Evolutionary conservation across 2,113 vertebrate species (phyloP).

Genomic region (Tragelaphus imberbis): DNA sequence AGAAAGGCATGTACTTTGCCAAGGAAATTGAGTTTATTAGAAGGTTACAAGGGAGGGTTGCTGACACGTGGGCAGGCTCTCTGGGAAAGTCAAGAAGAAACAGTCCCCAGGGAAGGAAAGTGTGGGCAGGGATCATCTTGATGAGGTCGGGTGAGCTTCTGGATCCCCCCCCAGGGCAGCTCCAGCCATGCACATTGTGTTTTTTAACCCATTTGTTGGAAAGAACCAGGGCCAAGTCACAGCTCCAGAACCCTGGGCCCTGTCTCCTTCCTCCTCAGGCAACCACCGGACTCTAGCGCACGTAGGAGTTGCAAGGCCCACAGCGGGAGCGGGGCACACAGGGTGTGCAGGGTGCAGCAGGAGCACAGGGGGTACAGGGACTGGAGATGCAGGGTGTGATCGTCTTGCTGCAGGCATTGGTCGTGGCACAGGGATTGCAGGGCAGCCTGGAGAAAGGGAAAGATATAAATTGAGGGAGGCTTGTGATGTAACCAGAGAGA

Average conservation of each 20-base stretch:
- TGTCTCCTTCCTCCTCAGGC: background rate
- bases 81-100: background rate
- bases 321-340: constrained; percentile 47
- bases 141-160: background rate
- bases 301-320: constrained; percentile 52
- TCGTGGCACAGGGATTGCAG: constrained; percentile 59
- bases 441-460: constrained; percentile 58
- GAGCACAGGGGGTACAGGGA: constrained; percentile 19
- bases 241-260: background rate
- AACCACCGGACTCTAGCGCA: constrained; percentile 31
- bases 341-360: constrained; percentile 32
- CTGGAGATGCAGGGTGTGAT: background rate
- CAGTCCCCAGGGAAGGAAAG: background rate
- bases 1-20: constrained; percentile 29
- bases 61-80: background rate
- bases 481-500: background rate
- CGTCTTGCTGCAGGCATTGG: constrained; percentile 34
- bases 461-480: background rate
- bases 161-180: background rate
- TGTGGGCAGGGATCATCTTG: background rate
- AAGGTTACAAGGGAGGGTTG: background rate
- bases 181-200: background rate
- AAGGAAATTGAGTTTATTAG: constrained; percentile 66
- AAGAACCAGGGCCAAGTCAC: background rate
- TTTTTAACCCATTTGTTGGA: background rate